phyloP scores from a whole-genome alignment of 2,888 invertebrate species.

The Emmelina monodactyla region DNA sequence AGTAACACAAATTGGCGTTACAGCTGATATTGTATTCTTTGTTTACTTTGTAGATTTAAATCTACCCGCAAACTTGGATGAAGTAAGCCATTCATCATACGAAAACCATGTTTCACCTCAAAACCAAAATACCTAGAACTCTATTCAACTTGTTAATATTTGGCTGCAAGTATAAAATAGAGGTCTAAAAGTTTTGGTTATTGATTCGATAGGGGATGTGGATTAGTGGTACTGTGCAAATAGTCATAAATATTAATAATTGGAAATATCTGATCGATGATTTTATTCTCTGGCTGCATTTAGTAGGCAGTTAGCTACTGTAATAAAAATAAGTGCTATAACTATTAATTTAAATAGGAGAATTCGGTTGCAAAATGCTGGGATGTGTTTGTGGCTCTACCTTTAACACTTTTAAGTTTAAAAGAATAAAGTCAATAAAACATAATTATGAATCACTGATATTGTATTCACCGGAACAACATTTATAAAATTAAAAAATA shows the following conservation, averaged over 20 bases:
- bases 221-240: constrained; percentile 25
- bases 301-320: constrained; percentile 1
- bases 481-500: too few species aligned
- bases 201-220: constrained; percentile 14
- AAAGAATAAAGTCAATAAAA: too few species aligned
- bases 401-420: too few species aligned
- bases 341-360: too few species aligned
- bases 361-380: too few species aligned
- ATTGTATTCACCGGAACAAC: too few species aligned
- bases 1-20: constrained; percentile 40
- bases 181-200: constrained; percentile 19
- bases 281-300: background rate
- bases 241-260: constrained; percentile 32
- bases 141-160: background rate
- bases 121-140: background rate
- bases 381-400: too few species aligned
- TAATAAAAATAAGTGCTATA: too few species aligned
- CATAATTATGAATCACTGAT: too few species aligned
- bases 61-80: background rate
- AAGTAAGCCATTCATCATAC: constrained; percentile 5
- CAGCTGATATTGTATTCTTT: constrained; percentile 24
- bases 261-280: constrained; percentile 7
- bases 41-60: constrained; percentile 16
- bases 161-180: background rate
- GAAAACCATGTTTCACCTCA: background rate